Evolutionary conservation across 2,797 vertebrate genomes (phyloP).

Genomic region (Todus mexicanus): DNA sequence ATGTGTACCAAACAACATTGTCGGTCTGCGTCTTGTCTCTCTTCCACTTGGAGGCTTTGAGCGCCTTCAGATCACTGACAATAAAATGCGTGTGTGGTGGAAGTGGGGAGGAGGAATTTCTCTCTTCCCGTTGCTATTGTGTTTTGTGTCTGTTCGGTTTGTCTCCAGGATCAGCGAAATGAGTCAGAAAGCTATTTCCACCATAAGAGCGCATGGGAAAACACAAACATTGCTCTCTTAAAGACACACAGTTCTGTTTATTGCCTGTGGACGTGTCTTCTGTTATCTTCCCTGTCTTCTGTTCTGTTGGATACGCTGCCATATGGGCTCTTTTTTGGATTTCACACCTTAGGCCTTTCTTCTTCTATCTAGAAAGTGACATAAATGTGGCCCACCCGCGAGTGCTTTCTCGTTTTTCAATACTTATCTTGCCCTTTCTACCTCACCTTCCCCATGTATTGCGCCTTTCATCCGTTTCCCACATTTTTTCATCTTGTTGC

Average conservation of each 20-base stretch:
- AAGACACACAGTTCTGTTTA: conserved; percentile 17
- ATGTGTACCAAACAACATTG: neutral
- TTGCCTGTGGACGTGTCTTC: neutral
- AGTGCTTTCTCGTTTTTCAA: neutral
- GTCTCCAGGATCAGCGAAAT: conserved; percentile 64
- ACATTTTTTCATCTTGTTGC: neutral
- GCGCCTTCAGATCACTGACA: neutral
- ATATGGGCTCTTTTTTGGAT: neutral
- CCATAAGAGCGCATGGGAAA: conserved; percentile 67
- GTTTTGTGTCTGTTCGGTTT: conserved; percentile 37
- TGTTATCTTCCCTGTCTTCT: too few relatives aligned
- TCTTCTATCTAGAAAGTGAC: neutral
- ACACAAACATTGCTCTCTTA: conserved; percentile 49
- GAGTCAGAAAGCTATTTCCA: conserved; percentile 62
- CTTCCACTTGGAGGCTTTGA: neutral
- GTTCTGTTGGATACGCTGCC: neutral
- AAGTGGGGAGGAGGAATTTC: conserved; percentile 23
- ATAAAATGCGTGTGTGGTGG: neutral
- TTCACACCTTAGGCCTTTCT: neutral
- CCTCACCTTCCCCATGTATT: neutral
- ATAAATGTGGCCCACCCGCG: neutral
- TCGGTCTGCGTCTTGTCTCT: neutral
- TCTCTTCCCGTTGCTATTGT: conserved; percentile 21
- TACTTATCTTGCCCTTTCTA: neutral
- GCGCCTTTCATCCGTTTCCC: neutral